phyloP scores from a whole-genome alignment of 2,888 invertebrate genomes.

The Tyria jacobaeae region DNA sequence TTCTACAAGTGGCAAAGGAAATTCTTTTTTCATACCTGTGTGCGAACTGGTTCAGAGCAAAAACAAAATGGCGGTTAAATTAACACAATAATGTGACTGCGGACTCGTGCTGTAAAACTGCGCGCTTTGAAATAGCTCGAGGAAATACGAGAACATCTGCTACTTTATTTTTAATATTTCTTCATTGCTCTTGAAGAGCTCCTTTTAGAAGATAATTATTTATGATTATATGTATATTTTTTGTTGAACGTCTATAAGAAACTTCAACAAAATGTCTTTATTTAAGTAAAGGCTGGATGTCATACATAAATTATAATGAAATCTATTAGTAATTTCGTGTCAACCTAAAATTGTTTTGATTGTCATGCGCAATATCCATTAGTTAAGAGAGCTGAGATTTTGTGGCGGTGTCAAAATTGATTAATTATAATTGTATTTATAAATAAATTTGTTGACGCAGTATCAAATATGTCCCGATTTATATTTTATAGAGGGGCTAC shows the following conservation, averaged over 20 bases:
- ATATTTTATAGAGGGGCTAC: too few species aligned
- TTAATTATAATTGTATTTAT: too few species aligned
- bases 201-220: constrained; percentile 4
- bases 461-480: too few species aligned
- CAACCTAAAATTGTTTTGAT: too few species aligned
- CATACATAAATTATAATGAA: too few species aligned
- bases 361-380: too few species aligned
- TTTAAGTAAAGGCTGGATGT: too few species aligned
- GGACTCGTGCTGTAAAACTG: constrained; percentile 51
- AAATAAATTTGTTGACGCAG: too few species aligned
- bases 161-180: constrained; percentile 39
- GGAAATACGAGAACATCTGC: constrained; percentile 30
- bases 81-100: constrained; percentile 49
- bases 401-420: too few species aligned
- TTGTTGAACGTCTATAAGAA: not conserved
- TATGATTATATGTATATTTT: not conserved
- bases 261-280: too few species aligned
- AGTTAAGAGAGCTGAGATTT: too few species aligned
- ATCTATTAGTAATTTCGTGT: too few species aligned
- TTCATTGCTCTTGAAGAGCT: constrained; percentile 6
- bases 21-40: constrained; percentile 34
- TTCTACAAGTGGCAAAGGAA: constrained; percentile 35
- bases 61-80: constrained; percentile 44
- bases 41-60: constrained; percentile 35
- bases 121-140: constrained; percentile 50